Base-by-base conservation (phyloP, 2,797 vertebrate species). In the Propithecus deckenii region DNA sequence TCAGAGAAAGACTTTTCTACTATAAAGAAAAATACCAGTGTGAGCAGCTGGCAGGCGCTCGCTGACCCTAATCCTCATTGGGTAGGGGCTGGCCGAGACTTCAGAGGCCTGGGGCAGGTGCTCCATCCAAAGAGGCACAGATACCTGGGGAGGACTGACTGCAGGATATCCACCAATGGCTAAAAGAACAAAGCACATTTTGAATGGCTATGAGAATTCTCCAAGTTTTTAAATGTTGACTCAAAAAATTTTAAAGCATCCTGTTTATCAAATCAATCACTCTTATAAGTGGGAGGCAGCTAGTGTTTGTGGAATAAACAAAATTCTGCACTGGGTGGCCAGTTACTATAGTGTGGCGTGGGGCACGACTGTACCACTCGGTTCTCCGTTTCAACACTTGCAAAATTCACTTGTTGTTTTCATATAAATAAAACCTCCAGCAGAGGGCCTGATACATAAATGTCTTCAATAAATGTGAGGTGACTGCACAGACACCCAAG, bases 361-460 rank as follows among this genome's bases (percentile, higher is more conserved):
- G 18, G n/a, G 17, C 12, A 30, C 14, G 48, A 0, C 4, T 38
- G 23, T 50, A 8, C 61, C 35, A 1, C 38, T 55, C 13, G 35
- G 48, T 7, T 71, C 38, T 52, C 41, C 50, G 17, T 50, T 46
- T 85, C 32, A 30, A 14, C 63, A 5, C 52, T 55, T 74, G 28
- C 9, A 84, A 80, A 97, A 57, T 10, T 17, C 69, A 75, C 35
- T 43, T 50, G 8, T 35, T 74, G 4, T 89, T 89, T 92, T 79
- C 46, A 95, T 41, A 25, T 43, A 89, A 81, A 83, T 18, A 69
- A 46, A 89, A n/a, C 20, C 89, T 71, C 69, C 22, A 57, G 50
- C 4, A 79, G 84, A 92, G n/a, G 15, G 4, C 52, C 50, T 86
- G n/a, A 10, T 69, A 35, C 17, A 8, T 22, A 22, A 59, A 4